Conservation (phyloP, 1,140 invertebrate genomes). For the Formica exsecta region DNA sequence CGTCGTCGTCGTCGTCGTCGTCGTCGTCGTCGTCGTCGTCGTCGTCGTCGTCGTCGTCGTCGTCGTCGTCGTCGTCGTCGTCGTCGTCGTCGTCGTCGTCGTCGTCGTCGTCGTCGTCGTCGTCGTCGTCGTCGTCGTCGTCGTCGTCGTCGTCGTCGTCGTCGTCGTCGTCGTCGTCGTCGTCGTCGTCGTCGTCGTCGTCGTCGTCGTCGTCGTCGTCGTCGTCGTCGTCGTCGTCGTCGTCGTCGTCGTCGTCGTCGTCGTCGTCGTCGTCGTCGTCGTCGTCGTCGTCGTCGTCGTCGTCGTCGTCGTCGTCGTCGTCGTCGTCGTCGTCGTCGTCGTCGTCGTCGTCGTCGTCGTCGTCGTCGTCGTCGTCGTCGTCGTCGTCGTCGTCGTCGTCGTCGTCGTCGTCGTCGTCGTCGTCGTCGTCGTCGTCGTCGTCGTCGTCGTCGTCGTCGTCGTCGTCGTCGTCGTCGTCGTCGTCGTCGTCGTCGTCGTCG, state of each 20-base stretch:
- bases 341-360: constrained; percentile 62
- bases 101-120: constrained; percentile 55
- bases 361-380: constrained; percentile 56
- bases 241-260: constrained; percentile 59
- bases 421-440: constrained; percentile 59
- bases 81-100: constrained; percentile 61
- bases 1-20: constrained; percentile 56
- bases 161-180: constrained; percentile 62
- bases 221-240: constrained; percentile 59
- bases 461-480: constrained; percentile 55
- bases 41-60: constrained; percentile 59
- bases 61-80: constrained; percentile 59
- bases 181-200: constrained; percentile 56
- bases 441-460: constrained; percentile 61
- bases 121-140: constrained; percentile 64
- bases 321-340: constrained; percentile 46
- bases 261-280: constrained; percentile 61
- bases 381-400: constrained; percentile 58
- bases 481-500: constrained; percentile 64
- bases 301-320: constrained; percentile 64
- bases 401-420: constrained; percentile 59
- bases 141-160: constrained; percentile 46
- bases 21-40: constrained; percentile 58
- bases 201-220: constrained; percentile 58
- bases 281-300: constrained; percentile 55